phyloP scores from a whole-genome alignment of 1,140 invertebrate species.

The Nixonia krombeini region DNA sequence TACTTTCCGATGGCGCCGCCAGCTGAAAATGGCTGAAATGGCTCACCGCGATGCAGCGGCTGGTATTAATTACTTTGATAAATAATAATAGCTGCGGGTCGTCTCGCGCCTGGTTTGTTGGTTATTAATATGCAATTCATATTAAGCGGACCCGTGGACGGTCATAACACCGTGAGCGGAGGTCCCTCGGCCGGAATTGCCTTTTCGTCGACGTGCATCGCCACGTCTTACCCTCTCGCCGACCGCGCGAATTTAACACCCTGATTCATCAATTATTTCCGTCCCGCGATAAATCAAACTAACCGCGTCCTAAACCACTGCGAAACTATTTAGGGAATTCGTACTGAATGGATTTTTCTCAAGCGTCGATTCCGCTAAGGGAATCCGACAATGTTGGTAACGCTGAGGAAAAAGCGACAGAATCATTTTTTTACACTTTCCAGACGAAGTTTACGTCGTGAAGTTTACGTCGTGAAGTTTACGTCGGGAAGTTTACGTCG shows the following conservation, averaged over 20 bases:
- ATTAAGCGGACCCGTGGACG: constrained; percentile 62
- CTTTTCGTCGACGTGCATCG: neutral
- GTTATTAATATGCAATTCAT: constrained; percentile 71
- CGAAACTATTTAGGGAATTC: constrained; percentile 29
- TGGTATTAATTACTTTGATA: constrained; percentile 66
- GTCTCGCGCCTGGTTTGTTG: constrained; percentile 62
- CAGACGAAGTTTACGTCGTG: no score
- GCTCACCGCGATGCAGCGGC: no score
- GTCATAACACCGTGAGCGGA: constrained; percentile 29
- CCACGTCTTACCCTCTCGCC: constrained; percentile 20
- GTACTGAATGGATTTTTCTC: no score
- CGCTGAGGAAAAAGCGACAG: no score
- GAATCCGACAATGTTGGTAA: no score
- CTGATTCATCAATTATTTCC: constrained; percentile 44
- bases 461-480: no score
- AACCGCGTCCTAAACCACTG: constrained; percentile 18
- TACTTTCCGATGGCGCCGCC: no score
- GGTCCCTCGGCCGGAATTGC: constrained; percentile 8
- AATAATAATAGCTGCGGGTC: constrained; percentile 66
- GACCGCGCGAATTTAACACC: constrained; percentile 6
- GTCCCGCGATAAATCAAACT: constrained; percentile 34
- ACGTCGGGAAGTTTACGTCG: no score
- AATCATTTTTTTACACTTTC: no score
- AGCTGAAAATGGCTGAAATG: no score
- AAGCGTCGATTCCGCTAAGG: no score